Base-by-base conservation (phyloP, 1,140 invertebrate species). In the Diachasma alloeum region DNA sequence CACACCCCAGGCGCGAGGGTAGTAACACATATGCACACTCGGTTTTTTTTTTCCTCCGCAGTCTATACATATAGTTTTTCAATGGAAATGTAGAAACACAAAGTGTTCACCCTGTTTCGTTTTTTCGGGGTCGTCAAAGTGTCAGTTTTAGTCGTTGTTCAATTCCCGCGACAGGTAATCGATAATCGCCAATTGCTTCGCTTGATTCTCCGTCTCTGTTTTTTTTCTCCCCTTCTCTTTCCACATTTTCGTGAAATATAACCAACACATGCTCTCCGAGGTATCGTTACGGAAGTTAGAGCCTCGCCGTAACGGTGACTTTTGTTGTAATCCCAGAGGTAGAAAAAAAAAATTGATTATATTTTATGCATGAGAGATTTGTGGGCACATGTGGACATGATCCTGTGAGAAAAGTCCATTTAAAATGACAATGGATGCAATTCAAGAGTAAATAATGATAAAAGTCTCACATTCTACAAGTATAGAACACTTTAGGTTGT, bases 151-250 rank as follows among this genome's bases (percentile, higher is more conserved):
- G 59, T 63, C 59, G 22, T 63, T 22, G 24, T 19, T 63, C 59
- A 63, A 78, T 78, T 78, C 36, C 19, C 68, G 24, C 68, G 73
- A 78, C 77, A 78, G 73, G 73, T 78, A 78, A 78, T 75, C 77
- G 73, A 78, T 78, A 78, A 78, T 78, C 73, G 56, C 59, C 73
- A 75, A 78, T 78, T 75, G 77, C 67, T 72, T 78, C 67, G 76
- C 74, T 74, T 76, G 37, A 63, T 31, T 15, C 19, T 48, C 13
- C 72, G 44, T 53, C 63, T 75, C 70, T 66, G 66, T 56, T 44
- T 72, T 46, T 37, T 42, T 75, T 11, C 46, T 24, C 53, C 70
- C 53, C 39, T n/a, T 19, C 37, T 19, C 37, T 22, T n/a, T 24
- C 36, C 46, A 24, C 13, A 15, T 19, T 74, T 67, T 63, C 68